phyloP scores from a whole-genome alignment of 2,888 invertebrate genomes.

The Temnothorax rugatulus region DNA sequence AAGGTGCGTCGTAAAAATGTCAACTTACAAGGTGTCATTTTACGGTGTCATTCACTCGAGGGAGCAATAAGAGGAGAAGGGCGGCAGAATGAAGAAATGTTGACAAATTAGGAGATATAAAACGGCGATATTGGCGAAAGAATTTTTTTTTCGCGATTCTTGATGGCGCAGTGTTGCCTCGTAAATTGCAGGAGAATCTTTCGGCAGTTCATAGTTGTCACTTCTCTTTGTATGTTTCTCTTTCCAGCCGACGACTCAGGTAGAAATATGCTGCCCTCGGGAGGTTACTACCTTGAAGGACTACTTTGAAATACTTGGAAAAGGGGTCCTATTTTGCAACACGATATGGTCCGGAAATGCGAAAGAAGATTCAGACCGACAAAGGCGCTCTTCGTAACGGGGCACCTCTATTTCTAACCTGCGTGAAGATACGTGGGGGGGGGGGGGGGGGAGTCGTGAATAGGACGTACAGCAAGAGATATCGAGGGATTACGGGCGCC shows the following conservation, averaged over 20 bases:
- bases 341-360: slow-evolving; percentile 56
- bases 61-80: not conserved
- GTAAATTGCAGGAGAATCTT: slow-evolving; percentile 65
- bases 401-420: not conserved
- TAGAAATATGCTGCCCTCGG: slow-evolving; percentile 32
- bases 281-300: slow-evolving; percentile 12
- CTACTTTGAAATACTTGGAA: slow-evolving; percentile 60
- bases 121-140: slow-evolving; percentile 2
- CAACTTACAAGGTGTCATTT: not conserved
- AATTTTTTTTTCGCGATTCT: slow-evolving; percentile 36
- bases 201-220: slow-evolving; percentile 55
- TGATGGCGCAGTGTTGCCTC: slow-evolving; percentile 55
- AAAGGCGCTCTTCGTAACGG: slow-evolving; percentile 45
- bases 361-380: slow-evolving; percentile 48
- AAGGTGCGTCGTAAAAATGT: not conserved
- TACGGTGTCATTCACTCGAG: not conserved
- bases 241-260: slow-evolving; percentile 41
- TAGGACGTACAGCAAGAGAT: not conserved
- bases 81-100: not conserved
- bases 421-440: not conserved
- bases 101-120: not conserved
- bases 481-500: not conserved
- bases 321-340: slow-evolving; percentile 68
- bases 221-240: slow-evolving; percentile 1
- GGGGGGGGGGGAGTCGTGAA: not conserved